A percentile compares a stretch with the other conserved stretches of the same genome.
Evolutionary conservation across 2,888 invertebrate genomes (phyloP).

Genomic region (Biston stratarius): DNA sequence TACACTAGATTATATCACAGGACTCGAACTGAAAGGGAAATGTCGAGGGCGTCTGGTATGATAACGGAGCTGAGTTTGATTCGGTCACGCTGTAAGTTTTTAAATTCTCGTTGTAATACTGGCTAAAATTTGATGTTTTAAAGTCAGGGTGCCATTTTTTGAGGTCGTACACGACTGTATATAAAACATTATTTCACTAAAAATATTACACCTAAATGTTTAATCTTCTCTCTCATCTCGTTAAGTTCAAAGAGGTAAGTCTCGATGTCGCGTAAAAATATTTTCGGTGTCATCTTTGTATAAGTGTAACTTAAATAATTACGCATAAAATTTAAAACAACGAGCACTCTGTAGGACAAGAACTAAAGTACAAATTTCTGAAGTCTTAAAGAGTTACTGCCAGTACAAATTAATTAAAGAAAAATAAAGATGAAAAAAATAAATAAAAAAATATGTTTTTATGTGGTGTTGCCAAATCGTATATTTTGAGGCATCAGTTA

Average conservation of each 20-base stretch:
- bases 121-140: slow-evolving; percentile 57
- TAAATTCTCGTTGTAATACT: slow-evolving; percentile 52
- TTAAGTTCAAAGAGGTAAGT: slow-evolving; percentile 71
- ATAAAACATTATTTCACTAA: slow-evolving; percentile 65
- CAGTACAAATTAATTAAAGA: slow-evolving; percentile 84
- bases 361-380: slow-evolving; percentile 84
- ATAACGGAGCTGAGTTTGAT: slow-evolving; percentile 31
- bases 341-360: slow-evolving; percentile 74
- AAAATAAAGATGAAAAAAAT: slow-evolving; percentile 47
- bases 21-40: slow-evolving; percentile 48
- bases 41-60: slow-evolving; percentile 40
- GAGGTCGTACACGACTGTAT: slow-evolving; percentile 69
- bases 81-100: slow-evolving; percentile 39
- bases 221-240: slow-evolving; percentile 54
- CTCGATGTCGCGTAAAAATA: slow-evolving; percentile 72
- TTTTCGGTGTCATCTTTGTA: slow-evolving; percentile 78
- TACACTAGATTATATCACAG: slow-evolving; percentile 66
- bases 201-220: slow-evolving; percentile 50
- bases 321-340: slow-evolving; percentile 58
- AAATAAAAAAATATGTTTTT: slow-evolving; percentile 66
- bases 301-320: slow-evolving; percentile 59
- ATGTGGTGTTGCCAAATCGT: slow-evolving; percentile 83
- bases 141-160: slow-evolving; percentile 47
- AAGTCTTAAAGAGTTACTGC: slow-evolving; percentile 80
- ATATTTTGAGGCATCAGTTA: slow-evolving; percentile 78